Evolutionary conservation across 2,797 vertebrate species (phyloP), one percentile per base, ranked within the genome.

Genomic region (Apogon talboti): DNA sequence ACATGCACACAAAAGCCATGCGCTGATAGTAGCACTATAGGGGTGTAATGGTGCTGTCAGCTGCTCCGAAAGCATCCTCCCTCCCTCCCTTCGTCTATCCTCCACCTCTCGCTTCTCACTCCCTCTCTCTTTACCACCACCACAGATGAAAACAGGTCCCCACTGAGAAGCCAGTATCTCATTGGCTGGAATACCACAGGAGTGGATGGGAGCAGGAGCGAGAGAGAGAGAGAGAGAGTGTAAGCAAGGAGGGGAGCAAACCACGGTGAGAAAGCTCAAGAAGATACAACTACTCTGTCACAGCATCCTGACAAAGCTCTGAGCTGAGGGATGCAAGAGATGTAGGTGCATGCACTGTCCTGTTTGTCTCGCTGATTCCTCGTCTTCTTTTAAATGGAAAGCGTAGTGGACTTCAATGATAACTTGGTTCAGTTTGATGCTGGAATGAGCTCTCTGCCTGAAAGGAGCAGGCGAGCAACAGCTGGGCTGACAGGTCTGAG

Each of bases 31-130:
- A 66, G 79, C 79, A 74, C 81, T 73, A 62, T 71, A 75, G 81
- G 79, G 33, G 76, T 81, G 82, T 87, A 83, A 90, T 85, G 86
- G 82, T 86, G 75, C 85, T 90, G 89, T 91, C 90, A 91, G 76
- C 74, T 41, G 75, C 82, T 84, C 84, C 72, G 42, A 88, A 83
- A 81, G 76, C 74, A 81, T 74, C 73, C 69, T 65, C 65, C 46
- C 59, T 55, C 48, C 49, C 62, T 57, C 40, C 11, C n/a, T 54
- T 16, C 6, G 19, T 19, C 42, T 43, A 16, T 52, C 42, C 19
- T 40, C 47, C 49, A 30, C 45, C 54, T 59, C 48, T 35, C 19
- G 12, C 14, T 10, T 38, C 49, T 18, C 41, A 50, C 63, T 58
- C 76, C 16, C 21, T 55, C 59, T 59, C 58, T 71, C 55, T 55